A percentile compares a stretch with the other conserved stretches of the same genome.
Evolutionary conservation across 2,797 vertebrate genomes (phyloP).

Genomic region (Nyctalus aviator): DNA sequence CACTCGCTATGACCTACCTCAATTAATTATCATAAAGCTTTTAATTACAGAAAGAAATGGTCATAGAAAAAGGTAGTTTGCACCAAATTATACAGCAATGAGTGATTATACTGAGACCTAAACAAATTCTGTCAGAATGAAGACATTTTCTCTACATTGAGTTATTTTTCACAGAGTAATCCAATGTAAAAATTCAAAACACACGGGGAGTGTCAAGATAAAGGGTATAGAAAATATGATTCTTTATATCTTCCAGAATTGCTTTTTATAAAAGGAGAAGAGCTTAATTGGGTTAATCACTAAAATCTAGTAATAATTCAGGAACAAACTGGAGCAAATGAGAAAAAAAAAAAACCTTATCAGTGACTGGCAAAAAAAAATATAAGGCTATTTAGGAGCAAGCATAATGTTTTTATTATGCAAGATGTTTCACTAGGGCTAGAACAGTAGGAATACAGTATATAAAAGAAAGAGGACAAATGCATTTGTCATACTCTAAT

Average conservation of each 20-base stretch:
- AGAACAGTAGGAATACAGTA: neutral
- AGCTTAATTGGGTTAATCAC: conserved; percentile 6
- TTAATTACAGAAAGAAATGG: neutral
- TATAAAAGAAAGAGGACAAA: neutral
- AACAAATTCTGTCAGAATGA: neutral
- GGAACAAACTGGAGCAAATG: neutral
- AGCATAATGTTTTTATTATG: neutral
- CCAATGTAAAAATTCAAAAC: conserved; percentile 24
- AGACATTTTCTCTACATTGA: neutral
- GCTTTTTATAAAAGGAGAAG: neutral
- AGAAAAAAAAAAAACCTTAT: neutral
- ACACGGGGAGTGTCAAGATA: neutral
- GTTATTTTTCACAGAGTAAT: neutral
- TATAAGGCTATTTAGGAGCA: neutral
- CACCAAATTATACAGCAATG: neutral
- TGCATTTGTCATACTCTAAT: neutral
- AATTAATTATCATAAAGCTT: conserved; percentile 1
- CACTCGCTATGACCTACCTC: neutral
- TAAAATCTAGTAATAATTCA: conserved; percentile 42
- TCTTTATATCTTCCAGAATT: neutral
- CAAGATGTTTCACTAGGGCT: neutral
- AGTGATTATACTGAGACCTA: neutral
- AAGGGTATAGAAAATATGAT: neutral
- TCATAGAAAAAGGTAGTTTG: neutral
- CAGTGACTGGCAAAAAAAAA: neutral